phyloP scores from a whole-genome alignment of 2,113 vertebrate genomes.

The Scortum barcoo region DNA sequence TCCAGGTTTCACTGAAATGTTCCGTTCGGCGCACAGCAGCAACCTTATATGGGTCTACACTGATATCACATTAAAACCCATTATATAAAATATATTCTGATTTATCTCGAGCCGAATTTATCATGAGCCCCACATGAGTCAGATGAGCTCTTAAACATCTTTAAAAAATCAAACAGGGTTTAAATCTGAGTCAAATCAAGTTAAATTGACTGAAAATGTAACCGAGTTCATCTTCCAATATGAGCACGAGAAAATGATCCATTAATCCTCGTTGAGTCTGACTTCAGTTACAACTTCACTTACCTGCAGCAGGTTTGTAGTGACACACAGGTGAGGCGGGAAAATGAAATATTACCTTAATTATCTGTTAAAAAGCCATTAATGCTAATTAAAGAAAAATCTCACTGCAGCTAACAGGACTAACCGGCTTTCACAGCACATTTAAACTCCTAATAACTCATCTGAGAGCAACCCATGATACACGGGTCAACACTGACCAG shows the following conservation, averaged over 20 bases:
- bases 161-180: fast-evolving
- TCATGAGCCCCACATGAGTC: not conserved
- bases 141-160: fast-evolving
- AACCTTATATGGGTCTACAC: not conserved
- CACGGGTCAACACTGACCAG: fast-evolving
- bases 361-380: not conserved
- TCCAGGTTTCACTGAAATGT: no score
- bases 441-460: not conserved
- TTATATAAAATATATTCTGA: no score
- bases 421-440: not conserved
- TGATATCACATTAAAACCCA: not conserved
- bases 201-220: not conserved
- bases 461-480: fast-evolving
- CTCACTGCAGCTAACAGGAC: not conserved
- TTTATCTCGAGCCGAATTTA: not conserved
- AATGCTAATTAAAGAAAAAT: fast-evolving
- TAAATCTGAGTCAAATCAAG: fast-evolving
- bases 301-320: not conserved
- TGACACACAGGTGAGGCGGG: fast-evolving
- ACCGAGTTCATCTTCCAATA: not conserved
- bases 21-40: no score
- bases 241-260: fast-evolving
- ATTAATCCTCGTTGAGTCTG: not conserved
- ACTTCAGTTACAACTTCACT: slow-evolving; percentile 6
- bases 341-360: not conserved